These are phyloP conservation scores for Esox niger DNA, from an alignment of 2,113 vertebrate species.

Conservation along the genomic window DNA sequence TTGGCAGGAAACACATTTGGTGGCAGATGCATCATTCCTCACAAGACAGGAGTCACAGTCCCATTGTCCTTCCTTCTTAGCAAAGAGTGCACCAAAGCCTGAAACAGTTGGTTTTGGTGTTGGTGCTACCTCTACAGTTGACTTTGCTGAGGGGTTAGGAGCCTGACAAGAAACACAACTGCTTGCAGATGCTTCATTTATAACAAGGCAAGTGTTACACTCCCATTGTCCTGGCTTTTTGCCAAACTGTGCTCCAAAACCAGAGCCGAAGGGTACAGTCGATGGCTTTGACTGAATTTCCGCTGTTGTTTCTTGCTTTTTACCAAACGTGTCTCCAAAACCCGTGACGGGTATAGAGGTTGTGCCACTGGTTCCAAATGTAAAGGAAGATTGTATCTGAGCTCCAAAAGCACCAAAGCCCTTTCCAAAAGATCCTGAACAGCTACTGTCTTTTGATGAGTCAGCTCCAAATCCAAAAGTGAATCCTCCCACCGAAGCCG, in stretches of 20 bases:
- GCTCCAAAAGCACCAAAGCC: constrained; percentile 68
- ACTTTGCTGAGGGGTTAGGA: constrained; percentile 37
- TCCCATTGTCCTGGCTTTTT: constrained; percentile 71
- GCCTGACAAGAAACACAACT: constrained; percentile 69
- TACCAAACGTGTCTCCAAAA: constrained; percentile 68
- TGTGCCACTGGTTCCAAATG: constrained; percentile 62
- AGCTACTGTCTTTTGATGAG: constrained; percentile 40
- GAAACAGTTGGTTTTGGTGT: constrained; percentile 1
- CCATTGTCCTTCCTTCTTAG: constrained; percentile 76
- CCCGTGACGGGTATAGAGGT: constrained; percentile 28
- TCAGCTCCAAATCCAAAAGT: constrained; percentile 75
- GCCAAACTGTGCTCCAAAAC: constrained; percentile 58
- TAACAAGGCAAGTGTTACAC: constrained; percentile 68
- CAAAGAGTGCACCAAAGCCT: constrained; percentile 37
- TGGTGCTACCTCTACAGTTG: not conserved
- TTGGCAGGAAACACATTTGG: constrained; percentile 68
- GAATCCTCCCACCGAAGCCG: constrained; percentile 32
- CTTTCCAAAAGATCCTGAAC: constrained; percentile 37
- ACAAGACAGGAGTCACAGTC: constrained; percentile 72
- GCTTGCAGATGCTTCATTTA: constrained; percentile 61
- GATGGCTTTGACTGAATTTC: not conserved
- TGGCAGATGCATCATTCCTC: constrained; percentile 72
- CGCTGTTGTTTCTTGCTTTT: constrained; percentile 63
- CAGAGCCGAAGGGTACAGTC: no score
- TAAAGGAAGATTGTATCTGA: constrained; percentile 64